Percentiles rank a stretch among this genome's conserved stretches.
phyloP scores from a whole-genome alignment of 1,140 invertebrate species.

The Nautilus pompilius region DNA sequence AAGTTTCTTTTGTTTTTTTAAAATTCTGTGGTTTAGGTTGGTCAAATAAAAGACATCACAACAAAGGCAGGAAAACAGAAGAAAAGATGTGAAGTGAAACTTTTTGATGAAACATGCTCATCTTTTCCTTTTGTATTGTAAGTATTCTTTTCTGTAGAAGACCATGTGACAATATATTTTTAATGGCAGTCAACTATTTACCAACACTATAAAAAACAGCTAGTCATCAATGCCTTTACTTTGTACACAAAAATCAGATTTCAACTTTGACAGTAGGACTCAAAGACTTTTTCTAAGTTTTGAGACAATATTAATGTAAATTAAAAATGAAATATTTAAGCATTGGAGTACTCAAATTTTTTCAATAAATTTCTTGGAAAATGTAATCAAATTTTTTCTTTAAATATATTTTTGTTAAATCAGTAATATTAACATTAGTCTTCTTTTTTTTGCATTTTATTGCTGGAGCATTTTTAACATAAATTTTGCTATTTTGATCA shows the following conservation, averaged over 20 bases:
- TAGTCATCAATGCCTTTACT: too few species aligned
- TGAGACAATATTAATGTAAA: too few species aligned
- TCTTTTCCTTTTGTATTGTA: slow-evolving; percentile 37
- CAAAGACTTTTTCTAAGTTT: too few species aligned
- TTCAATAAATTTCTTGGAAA: not conserved
- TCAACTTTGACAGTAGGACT: too few species aligned
- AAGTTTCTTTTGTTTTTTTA: too few species aligned
- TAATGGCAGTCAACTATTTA: too few species aligned
- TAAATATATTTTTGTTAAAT: not conserved
- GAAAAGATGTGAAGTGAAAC: slow-evolving; percentile 41
- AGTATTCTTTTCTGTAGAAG: slow-evolving; percentile 22
- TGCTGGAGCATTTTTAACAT: not conserved
- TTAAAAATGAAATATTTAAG: too few species aligned
- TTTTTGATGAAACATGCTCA: slow-evolving; percentile 44
- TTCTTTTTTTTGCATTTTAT: not conserved
- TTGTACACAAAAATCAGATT: too few species aligned
- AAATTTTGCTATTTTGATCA: slow-evolving; percentile 2
- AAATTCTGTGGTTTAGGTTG: slow-evolving; percentile 27
- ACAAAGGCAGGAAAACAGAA: slow-evolving; percentile 40
- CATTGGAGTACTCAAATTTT: too few species aligned
- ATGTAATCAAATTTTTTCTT: slow-evolving; percentile 1
- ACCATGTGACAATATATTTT: too few species aligned
- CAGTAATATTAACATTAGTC: not conserved
- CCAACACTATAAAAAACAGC: too few species aligned
- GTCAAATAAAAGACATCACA: slow-evolving; percentile 32